Conservation (phyloP, 2,888 invertebrate genomes). For the Eumerus sabulonum region DNA sequence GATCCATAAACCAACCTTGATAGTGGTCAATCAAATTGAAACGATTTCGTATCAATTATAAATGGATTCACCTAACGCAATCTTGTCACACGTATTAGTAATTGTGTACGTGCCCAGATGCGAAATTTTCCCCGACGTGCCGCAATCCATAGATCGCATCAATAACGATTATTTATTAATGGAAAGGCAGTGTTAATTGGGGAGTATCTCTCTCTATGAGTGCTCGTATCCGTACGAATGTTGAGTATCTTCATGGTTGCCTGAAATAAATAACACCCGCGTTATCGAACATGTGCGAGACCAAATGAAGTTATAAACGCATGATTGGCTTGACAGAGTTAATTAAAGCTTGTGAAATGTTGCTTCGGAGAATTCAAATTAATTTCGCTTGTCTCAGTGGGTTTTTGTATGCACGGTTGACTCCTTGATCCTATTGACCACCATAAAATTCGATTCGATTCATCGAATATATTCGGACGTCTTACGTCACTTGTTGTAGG, state of each 20-base stretch:
- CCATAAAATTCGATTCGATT: too few species aligned
- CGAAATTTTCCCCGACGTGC: not conserved
- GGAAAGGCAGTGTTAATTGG: not conserved
- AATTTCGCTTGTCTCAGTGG: not conserved
- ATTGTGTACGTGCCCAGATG: not conserved
- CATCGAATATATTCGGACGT: too few species aligned
- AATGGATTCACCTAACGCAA: slow-evolving; percentile 26
- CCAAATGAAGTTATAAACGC: slow-evolving; percentile 33
- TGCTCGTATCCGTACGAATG: too few species aligned
- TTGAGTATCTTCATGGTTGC: not conserved
- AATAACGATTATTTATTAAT: too few species aligned
- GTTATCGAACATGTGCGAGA: not conserved
- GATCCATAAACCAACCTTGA: too few species aligned
- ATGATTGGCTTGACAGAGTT: slow-evolving; percentile 29
- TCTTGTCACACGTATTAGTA: slow-evolving; percentile 39
- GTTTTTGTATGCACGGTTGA: not conserved
- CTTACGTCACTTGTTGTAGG: too few species aligned
- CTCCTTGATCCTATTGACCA: not conserved
- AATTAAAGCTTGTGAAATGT: slow-evolving; percentile 3
- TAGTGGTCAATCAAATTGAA: not conserved
- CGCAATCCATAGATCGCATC: not conserved
- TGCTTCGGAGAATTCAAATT: not conserved
- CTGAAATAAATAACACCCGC: not conserved
- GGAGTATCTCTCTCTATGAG: too few species aligned
- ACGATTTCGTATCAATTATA: slow-evolving; percentile 12